Percentiles rank a stretch among this genome's conserved stretches.
Conservation (phyloP, 2,113 vertebrate genomes). For the Actinemys pallida region DNA sequence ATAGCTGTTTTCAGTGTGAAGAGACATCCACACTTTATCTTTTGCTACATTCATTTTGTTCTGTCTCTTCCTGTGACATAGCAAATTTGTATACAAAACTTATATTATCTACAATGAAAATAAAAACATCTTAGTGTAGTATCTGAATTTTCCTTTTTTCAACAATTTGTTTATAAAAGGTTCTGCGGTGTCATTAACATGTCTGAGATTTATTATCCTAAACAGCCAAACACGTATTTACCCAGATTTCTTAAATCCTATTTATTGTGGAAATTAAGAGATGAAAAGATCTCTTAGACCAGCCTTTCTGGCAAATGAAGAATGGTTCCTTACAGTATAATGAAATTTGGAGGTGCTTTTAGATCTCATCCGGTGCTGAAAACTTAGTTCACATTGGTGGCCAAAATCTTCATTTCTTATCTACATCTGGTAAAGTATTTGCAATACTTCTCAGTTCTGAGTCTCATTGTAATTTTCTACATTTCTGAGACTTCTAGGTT, state of each 20-base stretch:
- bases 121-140: not conserved
- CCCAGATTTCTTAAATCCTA: not conserved
- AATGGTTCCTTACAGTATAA: not conserved
- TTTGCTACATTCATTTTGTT: slow-evolving; percentile 8
- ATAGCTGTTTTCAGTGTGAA: not conserved
- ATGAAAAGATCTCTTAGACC: not conserved
- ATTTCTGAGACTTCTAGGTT: not conserved
- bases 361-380: not conserved
- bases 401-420: not conserved
- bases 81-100: not conserved
- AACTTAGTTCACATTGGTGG: not conserved
- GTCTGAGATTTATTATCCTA: not conserved
- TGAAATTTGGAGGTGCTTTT: not conserved
- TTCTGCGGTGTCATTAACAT: not conserved
- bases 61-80: not conserved
- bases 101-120: not conserved
- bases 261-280: not conserved
- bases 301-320: not conserved
- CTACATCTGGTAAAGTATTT: not conserved
- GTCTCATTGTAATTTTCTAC: not conserved
- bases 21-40: not conserved
- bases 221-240: not conserved
- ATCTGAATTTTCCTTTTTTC: not conserved
- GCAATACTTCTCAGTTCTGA: not conserved
- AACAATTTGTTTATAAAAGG: not conserved